phyloP scores from a whole-genome alignment of 2,113 vertebrate species.

The Dolichotis patagonum region DNA sequence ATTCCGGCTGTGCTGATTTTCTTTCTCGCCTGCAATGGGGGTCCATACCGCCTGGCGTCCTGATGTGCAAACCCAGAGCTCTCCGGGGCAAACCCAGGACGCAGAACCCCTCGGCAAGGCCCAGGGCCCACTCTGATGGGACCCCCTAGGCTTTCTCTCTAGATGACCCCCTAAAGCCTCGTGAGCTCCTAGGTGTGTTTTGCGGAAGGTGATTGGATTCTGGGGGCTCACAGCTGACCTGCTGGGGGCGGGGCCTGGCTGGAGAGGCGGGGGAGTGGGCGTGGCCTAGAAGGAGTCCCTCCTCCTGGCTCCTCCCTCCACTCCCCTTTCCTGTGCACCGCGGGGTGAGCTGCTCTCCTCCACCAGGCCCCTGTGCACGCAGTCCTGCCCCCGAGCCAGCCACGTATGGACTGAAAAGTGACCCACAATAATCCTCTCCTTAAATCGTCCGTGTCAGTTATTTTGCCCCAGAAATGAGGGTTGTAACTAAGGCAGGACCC shows the following conservation, averaged over 20 bases:
- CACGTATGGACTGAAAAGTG: neutral
- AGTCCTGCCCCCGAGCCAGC: neutral
- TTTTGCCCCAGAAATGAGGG: neutral
- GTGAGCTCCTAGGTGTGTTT: neutral
- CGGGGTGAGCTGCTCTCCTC: neutral
- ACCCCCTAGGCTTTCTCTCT: neutral
- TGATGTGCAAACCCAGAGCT: neutral
- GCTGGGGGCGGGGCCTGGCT: neutral
- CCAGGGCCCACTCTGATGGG: neutral
- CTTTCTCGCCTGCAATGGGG: neutral
- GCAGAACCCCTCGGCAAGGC: neutral
- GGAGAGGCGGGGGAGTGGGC: neutral
- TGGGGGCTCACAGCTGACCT: neutral
- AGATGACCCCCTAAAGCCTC: neutral
- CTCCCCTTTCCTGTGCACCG: neutral
- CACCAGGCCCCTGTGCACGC: neutral
- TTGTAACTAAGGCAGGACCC: neutral
- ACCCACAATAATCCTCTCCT: neutral
- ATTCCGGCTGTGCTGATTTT: fast-evolving
- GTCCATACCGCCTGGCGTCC: fast-evolving
- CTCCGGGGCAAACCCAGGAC: too few species aligned
- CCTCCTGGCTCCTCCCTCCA: neutral
- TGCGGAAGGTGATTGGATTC: neutral
- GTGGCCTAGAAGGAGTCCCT: neutral
- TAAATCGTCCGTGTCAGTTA: neutral